A percentile compares a stretch with the other conserved stretches of the same genome.
Evolutionary conservation across 1,140 invertebrate species (phyloP).

Genomic region (Pseudomyrmex concolor): DNA sequence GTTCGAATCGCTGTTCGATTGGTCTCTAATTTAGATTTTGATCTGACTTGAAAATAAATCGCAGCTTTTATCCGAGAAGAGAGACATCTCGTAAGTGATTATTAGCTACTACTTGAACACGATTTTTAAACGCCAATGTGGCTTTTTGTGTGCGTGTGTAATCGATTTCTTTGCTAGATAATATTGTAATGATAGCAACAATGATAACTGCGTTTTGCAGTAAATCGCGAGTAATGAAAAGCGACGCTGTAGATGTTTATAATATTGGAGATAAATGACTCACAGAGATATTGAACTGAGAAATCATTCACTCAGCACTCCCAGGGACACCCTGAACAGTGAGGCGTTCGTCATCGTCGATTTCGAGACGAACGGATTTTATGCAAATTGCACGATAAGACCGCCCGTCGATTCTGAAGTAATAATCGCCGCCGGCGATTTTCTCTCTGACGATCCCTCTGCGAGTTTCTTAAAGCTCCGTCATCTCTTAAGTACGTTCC

Average conservation of each 20-base stretch:
- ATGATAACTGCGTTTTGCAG: conserved; percentile 18
- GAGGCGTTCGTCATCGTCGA: conserved; percentile 56
- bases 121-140: background rate
- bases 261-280: conserved; percentile 31
- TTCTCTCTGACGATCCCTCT: conserved; percentile 4
- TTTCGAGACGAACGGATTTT: conserved; percentile 54
- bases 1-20: background rate
- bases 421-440: conserved; percentile 53
- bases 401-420: conserved; percentile 40
- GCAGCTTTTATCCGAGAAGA: background rate
- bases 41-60: background rate
- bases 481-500: background rate
- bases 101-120: conserved; percentile 17
- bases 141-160: background rate
- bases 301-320: conserved; percentile 54
- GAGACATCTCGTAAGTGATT: background rate
- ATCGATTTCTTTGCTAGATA: conserved; percentile 12
- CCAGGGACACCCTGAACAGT: conserved; percentile 32
- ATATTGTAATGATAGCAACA: conserved; percentile 19
- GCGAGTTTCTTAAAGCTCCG: conserved; percentile 4
- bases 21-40: conserved; percentile 1
- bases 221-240: conserved; percentile 38
- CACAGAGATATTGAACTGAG: conserved; percentile 44
- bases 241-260: conserved; percentile 4
- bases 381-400: conserved; percentile 58